A percentile compares a stretch with the other conserved stretches of the same genome.
These are phyloP conservation scores for Sebastes diaconus DNA, from an alignment of 2,797 vertebrate species.

Conservation along the genomic window DNA sequence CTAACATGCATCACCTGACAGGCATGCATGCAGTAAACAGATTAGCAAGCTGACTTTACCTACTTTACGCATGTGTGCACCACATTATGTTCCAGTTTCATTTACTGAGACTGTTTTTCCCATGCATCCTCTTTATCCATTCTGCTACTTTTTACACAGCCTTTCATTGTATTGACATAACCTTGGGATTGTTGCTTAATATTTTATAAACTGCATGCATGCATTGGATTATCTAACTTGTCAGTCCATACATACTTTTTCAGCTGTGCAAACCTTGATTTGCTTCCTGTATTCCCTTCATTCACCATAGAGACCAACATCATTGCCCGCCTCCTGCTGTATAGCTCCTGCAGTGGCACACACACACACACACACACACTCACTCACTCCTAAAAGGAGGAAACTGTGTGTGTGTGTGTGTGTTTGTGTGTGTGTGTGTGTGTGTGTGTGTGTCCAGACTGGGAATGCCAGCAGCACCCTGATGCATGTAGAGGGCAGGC, in stretches of 20 bases:
- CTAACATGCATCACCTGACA: conserved; percentile 37
- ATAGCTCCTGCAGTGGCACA: conserved; percentile 38
- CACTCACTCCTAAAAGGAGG: not conserved
- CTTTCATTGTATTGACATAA: not conserved
- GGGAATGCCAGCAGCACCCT: conserved; percentile 48
- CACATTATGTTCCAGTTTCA: not conserved
- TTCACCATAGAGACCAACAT: conserved; percentile 21
- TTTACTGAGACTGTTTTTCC: not conserved
- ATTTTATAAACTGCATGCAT: not conserved
- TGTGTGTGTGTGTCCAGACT: not conserved
- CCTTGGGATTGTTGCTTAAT: not conserved
- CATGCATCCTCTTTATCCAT: not conserved
- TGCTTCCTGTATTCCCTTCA: conserved; percentile 35
- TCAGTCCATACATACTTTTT: not conserved
- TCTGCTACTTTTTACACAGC: not conserved
- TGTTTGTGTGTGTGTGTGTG: not conserved
- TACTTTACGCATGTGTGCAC: not conserved
- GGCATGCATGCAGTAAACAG: not conserved
- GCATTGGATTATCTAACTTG: not conserved
- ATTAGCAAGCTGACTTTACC: conserved; percentile 20
- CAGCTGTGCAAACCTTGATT: conserved; percentile 10
- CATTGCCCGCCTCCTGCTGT: conserved; percentile 26
- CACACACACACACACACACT: not conserved
- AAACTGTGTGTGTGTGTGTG: not conserved
- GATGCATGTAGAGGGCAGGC: conserved; percentile 55